Percentiles rank a stretch among this genome's conserved stretches.
These are phyloP conservation scores for Caerostris darwini DNA, from an alignment of 1,140 invertebrate species.

Conservation along the genomic window DNA sequence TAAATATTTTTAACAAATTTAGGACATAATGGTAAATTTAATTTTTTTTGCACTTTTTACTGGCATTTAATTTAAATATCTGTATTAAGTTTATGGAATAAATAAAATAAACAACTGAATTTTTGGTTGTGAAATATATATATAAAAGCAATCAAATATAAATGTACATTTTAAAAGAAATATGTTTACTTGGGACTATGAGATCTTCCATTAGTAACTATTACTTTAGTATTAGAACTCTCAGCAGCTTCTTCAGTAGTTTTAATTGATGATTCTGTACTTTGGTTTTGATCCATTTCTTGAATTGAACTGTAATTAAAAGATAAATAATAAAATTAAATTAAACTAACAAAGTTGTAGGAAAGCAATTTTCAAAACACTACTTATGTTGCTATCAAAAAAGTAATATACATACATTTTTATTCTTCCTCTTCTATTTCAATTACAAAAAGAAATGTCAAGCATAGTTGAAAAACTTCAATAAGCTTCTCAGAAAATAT, in stretches of 20 bases:
- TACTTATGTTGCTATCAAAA: too few relatives aligned
- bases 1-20: too few relatives aligned
- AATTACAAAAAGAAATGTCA: too few relatives aligned
- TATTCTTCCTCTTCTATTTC: too few relatives aligned
- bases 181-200: constrained; percentile 22
- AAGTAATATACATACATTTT: too few relatives aligned
- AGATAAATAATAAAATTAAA: not conserved
- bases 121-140: too few relatives aligned
- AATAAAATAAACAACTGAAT: too few relatives aligned
- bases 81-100: too few relatives aligned
- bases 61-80: too few relatives aligned
- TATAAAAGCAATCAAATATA: too few relatives aligned
- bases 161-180: not conserved
- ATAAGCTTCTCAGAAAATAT: not conserved
- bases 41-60: too few relatives aligned
- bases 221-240: constrained; percentile 55
- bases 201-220: constrained; percentile 9
- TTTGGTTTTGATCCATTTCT: constrained; percentile 42
- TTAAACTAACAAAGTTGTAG: not conserved
- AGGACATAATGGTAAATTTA: too few relatives aligned
- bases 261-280: constrained; percentile 57
- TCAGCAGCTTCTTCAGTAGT: constrained; percentile 25
- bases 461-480: not conserved
- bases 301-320: constrained; percentile 11
- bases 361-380: not conserved